Percentiles rank a stretch among this genome's conserved stretches.
phyloP scores from a whole-genome alignment of 2,888 invertebrate species.

The Ischnus inquisitorius region DNA sequence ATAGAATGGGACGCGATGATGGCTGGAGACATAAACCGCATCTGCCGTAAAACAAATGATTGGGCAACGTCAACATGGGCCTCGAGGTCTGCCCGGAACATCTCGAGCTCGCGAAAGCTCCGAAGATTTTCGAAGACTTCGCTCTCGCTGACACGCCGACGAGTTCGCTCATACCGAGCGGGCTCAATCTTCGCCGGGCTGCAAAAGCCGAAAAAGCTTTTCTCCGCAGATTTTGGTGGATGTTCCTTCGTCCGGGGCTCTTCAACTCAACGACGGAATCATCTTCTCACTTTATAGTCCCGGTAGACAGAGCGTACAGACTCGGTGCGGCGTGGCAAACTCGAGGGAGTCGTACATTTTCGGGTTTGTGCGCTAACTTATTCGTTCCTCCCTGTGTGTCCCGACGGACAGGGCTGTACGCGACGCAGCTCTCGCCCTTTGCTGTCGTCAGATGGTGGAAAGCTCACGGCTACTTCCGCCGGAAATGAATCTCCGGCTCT shows the following conservation, averaged over 20 bases:
- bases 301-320: background rate
- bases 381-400: slow-evolving; percentile 7
- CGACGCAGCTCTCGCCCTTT: background rate
- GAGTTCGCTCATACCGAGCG: background rate
- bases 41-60: no score
- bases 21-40: no score
- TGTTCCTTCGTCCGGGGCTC: background rate
- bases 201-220: background rate
- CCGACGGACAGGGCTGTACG: background rate
- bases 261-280: background rate
- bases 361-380: slow-evolving; percentile 42
- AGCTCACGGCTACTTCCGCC: slow-evolving; percentile 36
- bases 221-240: background rate
- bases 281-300: background rate
- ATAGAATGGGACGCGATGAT: no score
- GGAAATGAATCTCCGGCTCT: slow-evolving; percentile 44
- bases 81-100: background rate
- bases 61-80: no score
- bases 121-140: background rate
- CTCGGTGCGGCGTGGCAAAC: background rate
- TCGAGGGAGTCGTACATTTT: slow-evolving; percentile 46
- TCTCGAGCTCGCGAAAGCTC: background rate
- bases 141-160: background rate
- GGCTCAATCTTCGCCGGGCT: background rate
- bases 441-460: background rate